Base-by-base conservation (phyloP, 2,888 invertebrate genomes). In the Dioctria linearis region DNA sequence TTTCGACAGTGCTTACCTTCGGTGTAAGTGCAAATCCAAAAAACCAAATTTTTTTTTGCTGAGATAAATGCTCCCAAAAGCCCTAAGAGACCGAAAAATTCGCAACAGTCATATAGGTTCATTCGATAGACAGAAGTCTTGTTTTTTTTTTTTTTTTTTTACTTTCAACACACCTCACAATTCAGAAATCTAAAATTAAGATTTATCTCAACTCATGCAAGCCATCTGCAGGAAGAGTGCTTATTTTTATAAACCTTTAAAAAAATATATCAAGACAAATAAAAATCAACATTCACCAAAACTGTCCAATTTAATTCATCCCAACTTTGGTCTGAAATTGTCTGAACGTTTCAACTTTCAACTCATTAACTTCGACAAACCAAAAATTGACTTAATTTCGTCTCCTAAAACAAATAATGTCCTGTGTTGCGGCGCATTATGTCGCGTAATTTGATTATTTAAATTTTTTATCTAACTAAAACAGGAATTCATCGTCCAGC, bases 371-470 rank as follows among this genome's bases (percentile, higher is more conserved):
- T 43, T 40, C 13, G n/a, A n/a, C 54, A 54, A 25, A n/a, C 67
- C 13, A 42, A 13, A n/a, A 42, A 8, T 59, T 11, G 8, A 63
- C 37, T 63, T 11, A 5, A 63, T 39, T 63, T 73, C 11, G 5
- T 39, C 73, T 51, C 25, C 43, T 25, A n/a, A 54, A 57, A 59
- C 59, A 75, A 75, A 75, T 75, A 75, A 57, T 37, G 73, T 13
- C 42, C 43, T 13, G 59, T 75, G 73, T 43, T 75, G 73, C 59
- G 73, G 57, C 73, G 73, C 73, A 75, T 75, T 59, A 75, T 75
- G 57, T 75, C 59, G 73, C 73, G 73, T 75, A 75, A 75, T 75
- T 75, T 59, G 59, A 75, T 75, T 75, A 75, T 75, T 75, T 75
- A 75, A 75, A 75, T 75, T 57, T 75, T 71, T 59, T 75, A 9